Conservation (phyloP, 1,140 invertebrate species). For the Ceratina australensis region DNA sequence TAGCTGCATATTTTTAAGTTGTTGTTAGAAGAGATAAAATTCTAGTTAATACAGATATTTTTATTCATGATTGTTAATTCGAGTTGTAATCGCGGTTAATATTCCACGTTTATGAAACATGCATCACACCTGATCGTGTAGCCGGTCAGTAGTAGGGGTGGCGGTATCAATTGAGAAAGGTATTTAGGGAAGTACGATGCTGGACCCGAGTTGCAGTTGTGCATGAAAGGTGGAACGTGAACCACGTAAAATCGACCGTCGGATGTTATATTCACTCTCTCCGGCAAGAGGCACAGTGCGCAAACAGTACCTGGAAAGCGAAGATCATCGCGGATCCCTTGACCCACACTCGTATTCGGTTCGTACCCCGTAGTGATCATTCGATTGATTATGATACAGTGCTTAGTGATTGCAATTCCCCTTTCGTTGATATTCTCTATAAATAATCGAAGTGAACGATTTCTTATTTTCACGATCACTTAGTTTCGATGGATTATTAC, state of each 20-base stretch:
- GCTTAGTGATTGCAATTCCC: too few species aligned
- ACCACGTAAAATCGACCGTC: background rate
- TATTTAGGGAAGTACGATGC: slow-evolving; percentile 60
- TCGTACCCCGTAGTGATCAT: background rate
- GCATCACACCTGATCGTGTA: too few species aligned
- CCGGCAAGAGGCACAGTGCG: background rate
- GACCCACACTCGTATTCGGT: background rate
- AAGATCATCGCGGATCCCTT: slow-evolving; percentile 1
- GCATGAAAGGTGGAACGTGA: slow-evolving; percentile 50
- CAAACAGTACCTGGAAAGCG: slow-evolving; percentile 5
- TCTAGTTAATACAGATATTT: too few species aligned
- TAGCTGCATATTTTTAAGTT: too few species aligned
- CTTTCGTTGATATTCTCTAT: too few species aligned
- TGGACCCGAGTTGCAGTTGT: slow-evolving; percentile 58
- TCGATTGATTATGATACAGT: background rate
- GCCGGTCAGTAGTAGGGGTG: slow-evolving; percentile 5
- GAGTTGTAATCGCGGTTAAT: too few species aligned
- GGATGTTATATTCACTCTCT: background rate
- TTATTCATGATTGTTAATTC: too few species aligned
- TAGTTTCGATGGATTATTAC: too few species aligned
- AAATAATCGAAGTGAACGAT: too few species aligned
- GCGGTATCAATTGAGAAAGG: slow-evolving; percentile 21
- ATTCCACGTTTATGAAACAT: background rate
- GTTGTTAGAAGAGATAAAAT: too few species aligned
- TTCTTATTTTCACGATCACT: background rate